Evolutionary conservation across 2,888 invertebrate genomes (phyloP), one percentile per base, ranked within the genome.

Genomic region (Cistogaster globosa): DNA sequence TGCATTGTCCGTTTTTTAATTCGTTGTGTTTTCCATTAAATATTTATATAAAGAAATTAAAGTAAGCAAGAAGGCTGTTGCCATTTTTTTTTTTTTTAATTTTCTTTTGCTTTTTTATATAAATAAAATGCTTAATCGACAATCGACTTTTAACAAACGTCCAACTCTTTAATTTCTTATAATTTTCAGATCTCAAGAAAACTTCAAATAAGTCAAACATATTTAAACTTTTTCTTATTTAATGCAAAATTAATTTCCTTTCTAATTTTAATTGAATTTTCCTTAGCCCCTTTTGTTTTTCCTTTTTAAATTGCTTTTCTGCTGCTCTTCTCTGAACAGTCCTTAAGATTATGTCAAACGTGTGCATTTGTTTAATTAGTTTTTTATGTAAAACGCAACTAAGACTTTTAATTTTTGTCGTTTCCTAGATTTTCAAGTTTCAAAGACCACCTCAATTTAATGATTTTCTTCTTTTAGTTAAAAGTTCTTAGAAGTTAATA

Each of bases 351-450:
- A 58, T 57, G 32, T 60, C 48, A 32, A 57, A 55, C 38, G 53
- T 69, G 5, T 75, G 63, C 55, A 51, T 75, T 75, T 75, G 57
- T 75, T 75, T 75, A 75, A 81, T 81, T 81, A 81, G 68, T 69
- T 75, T 81, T 77, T 69, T 68, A 55, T 79, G 63, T 68, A 75
- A 67, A 60, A 55, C 62, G 80, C 53, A 60, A 75, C 62, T 62
- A 55, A 67, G 67, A 36, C 58, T 62, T 55, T 80, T 60, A 74
- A 55, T 74, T 74, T 60, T 79, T 45, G 22, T n/a, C 32, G 20
- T 69, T 68, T 62, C 36, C 32, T 9, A 1, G 51, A 62, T 20
- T 63, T n/a, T 12, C 8, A 16, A 11, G 26, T 18, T 57, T 65
- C 68, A 14, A 36, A 48, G n/a, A 2, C 18, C 51, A 60, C 62